Percentiles rank a stretch among this genome's conserved stretches.
These are phyloP conservation scores for Penelope pileata DNA, from an alignment of 2,113 vertebrate species.

Conservation along the genomic window DNA sequence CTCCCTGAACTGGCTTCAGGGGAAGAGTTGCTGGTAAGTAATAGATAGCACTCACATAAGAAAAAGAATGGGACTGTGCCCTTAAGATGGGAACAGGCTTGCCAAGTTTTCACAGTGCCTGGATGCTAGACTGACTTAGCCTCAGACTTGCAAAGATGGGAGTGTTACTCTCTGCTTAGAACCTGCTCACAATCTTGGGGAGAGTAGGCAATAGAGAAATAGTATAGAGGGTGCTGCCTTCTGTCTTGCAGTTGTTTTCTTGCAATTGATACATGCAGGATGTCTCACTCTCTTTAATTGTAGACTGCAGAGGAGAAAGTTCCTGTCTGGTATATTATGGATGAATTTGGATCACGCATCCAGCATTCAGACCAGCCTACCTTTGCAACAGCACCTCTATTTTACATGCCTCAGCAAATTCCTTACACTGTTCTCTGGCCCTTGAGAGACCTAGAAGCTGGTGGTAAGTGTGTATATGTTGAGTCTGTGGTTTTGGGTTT, in stretches of 20 bases:
- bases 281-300: neutral
- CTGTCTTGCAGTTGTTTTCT: neutral
- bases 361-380: slow-evolving; percentile 88
- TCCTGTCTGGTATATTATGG: slow-evolving; percentile 97
- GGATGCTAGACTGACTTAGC: neutral
- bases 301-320: slow-evolving; percentile 87
- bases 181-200: neutral
- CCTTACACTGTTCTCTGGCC: slow-evolving; percentile 94
- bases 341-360: slow-evolving; percentile 93
- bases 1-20: neutral
- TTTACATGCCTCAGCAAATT: slow-evolving; percentile 81
- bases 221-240: neutral
- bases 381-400: slow-evolving; percentile 88
- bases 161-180: neutral
- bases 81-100: neutral
- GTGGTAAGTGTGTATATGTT: slow-evolving; percentile 78
- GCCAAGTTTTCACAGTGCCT: neutral
- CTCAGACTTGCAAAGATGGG: neutral
- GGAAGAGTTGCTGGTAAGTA: fast-evolving
- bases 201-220: neutral
- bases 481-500: neutral
- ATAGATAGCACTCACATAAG: neutral
- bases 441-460: slow-evolving; percentile 85
- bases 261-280: fast-evolving
- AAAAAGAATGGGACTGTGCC: neutral